Evolutionary conservation across 2,797 vertebrate genomes (phyloP).

Genomic region (Bryconaethiops microstoma): DNA sequence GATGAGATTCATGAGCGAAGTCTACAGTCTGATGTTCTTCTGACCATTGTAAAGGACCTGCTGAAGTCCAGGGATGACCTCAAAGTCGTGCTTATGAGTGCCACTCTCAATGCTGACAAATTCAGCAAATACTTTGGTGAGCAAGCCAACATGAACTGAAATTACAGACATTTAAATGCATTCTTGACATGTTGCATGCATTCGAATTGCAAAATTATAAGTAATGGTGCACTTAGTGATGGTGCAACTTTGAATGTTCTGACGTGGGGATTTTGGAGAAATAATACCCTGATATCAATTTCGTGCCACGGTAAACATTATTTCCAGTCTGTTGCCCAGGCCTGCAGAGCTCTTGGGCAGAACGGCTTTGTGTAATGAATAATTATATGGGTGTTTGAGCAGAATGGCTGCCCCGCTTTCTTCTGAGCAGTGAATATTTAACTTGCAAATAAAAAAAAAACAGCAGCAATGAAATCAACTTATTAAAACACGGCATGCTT

Average conservation of each 20-base stretch:
- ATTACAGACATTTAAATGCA: too few species aligned
- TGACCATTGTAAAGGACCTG: slow-evolving; percentile 91
- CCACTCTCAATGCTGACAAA: slow-evolving; percentile 95
- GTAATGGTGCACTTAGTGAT: background rate
- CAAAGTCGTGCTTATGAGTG: slow-evolving; percentile 95
- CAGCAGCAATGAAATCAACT: background rate
- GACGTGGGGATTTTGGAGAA: background rate
- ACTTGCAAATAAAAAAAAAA: background rate
- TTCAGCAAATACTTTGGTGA: slow-evolving; percentile 95
- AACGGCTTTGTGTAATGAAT: slow-evolving; percentile 3
- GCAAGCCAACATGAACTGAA: background rate
- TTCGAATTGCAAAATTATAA: background rate
- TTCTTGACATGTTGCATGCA: background rate
- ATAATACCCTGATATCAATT: background rate
- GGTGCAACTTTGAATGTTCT: background rate
- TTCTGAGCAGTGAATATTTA: background rate
- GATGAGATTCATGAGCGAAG: slow-evolving; percentile 98
- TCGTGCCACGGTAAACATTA: background rate
- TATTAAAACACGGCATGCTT: background rate
- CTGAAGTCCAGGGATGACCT: slow-evolving; percentile 83
- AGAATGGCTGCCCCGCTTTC: slow-evolving; percentile 1
- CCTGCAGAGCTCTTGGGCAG: background rate
- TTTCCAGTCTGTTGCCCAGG: background rate
- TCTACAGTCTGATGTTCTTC: slow-evolving; percentile 94
- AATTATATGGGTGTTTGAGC: slow-evolving; percentile 12